Percentiles rank a stretch among this genome's conserved stretches.
phyloP scores from a whole-genome alignment of 2,888 invertebrate species.

The Polydrusus tereticollis region DNA sequence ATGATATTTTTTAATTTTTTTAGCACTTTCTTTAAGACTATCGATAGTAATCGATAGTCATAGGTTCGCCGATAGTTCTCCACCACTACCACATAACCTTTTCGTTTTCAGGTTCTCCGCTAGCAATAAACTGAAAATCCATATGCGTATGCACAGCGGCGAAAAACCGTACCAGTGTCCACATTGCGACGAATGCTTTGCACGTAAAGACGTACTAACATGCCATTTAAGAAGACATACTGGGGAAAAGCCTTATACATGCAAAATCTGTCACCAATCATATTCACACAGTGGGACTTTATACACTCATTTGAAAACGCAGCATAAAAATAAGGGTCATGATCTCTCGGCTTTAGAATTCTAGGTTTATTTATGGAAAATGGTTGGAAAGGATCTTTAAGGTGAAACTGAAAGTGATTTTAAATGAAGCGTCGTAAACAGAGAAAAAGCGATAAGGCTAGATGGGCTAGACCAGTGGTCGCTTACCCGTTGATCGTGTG shows the following conservation, averaged over 20 bases:
- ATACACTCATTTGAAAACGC: conserved; percentile 61
- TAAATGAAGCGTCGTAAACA: too few species aligned
- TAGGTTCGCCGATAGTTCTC: too few species aligned
- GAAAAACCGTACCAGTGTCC: conserved; percentile 61
- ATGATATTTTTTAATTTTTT: too few species aligned
- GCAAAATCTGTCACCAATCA: conserved; percentile 42
- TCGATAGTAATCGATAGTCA: too few species aligned
- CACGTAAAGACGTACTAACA: conserved; percentile 50
- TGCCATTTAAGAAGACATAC: conserved; percentile 46
- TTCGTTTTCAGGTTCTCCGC: conserved; percentile 56
- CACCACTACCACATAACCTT: not conserved
- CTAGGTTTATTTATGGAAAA: not conserved
- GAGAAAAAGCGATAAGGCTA: too few species aligned
- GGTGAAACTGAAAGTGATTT: too few species aligned
- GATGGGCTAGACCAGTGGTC: too few species aligned
- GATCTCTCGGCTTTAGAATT: conserved; percentile 38
- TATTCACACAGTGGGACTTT: conserved; percentile 55
- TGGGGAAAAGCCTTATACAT: conserved; percentile 44
- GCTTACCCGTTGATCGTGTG: too few species aligned
- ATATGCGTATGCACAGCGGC: conserved; percentile 62
- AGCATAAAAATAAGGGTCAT: conserved; percentile 53
- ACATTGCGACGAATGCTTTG: conserved; percentile 60
- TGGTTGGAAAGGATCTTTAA: too few species aligned
- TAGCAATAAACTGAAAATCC: conserved; percentile 60
- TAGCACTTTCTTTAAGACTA: too few species aligned